Evolutionary conservation across 1,140 invertebrate genomes (phyloP).

Genomic region (Idris sp.): DNA sequence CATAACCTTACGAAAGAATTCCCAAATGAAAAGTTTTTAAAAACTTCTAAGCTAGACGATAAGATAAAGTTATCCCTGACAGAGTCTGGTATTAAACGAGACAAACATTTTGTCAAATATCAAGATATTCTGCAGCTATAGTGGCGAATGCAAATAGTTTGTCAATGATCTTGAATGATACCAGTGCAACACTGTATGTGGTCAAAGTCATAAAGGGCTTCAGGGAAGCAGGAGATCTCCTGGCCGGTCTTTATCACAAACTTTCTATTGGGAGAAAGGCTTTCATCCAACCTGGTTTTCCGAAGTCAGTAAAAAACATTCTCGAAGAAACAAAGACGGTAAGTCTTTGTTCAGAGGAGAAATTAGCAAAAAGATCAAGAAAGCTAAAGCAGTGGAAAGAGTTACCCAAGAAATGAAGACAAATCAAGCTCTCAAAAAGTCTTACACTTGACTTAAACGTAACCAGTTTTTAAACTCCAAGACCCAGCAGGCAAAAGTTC

Average conservation of each 20-base stretch:
- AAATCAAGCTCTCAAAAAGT: constrained; percentile 2
- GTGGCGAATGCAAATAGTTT: constrained; percentile 17
- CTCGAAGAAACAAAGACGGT: constrained; percentile 22
- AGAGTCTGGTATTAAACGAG: constrained; percentile 27
- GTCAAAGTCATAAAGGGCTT: constrained; percentile 14
- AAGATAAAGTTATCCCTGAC: constrained; percentile 23
- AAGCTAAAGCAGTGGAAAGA: constrained; percentile 21
- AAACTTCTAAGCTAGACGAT: constrained; percentile 28
- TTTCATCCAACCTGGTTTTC: constrained; percentile 31
- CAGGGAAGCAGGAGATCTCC: constrained; percentile 18
- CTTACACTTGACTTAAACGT: neutral
- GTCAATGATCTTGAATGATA: constrained; percentile 23
- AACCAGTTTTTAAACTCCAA: constrained; percentile 21
- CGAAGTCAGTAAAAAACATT: constrained; percentile 21
- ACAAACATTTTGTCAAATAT: constrained; percentile 24
- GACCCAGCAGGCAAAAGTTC: constrained; percentile 13
- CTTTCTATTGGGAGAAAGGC: constrained; percentile 20
- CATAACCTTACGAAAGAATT: neutral
- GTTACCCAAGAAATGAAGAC: constrained; percentile 12
- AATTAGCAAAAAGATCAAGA: constrained; percentile 28
- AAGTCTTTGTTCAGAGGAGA: constrained; percentile 21
- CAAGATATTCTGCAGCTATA: constrained; percentile 38
- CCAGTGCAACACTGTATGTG: constrained; percentile 27
- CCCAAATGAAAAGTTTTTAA: constrained; percentile 14
- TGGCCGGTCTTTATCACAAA: constrained; percentile 21